Evolutionary conservation across 2,888 invertebrate species (phyloP), one percentile per base, ranked within the genome.

Genomic region (Lissocephala sabroskyi): DNA sequence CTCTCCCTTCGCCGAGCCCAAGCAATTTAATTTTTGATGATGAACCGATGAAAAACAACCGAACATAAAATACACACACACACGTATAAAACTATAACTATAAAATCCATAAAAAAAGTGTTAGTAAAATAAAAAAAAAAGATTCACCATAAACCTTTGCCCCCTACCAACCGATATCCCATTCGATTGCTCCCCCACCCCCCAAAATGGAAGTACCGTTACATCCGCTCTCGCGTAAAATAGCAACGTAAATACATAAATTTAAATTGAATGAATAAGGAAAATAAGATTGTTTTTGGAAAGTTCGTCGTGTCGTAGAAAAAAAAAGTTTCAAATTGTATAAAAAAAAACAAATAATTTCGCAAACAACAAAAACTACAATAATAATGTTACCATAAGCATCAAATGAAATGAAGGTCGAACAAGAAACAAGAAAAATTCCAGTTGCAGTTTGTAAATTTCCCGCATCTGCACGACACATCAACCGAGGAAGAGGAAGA

Each of bases 381-480:
- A n/a, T n/a, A n/a, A n/a, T n/a, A n/a, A n/a, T n/a, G n/a, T n/a
- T n/a, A n/a, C n/a, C n/a, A n/a, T n/a, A n/a, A n/a, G n/a, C n/a
- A n/a, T n/a, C 45, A 41, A 51, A 51, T 13, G 30, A 49, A 61
- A 50, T 59, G 43, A 68, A 52, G 30, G 10, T 39, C 13, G 23
- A 41, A 41, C 17, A 13, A 41, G 29, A 19, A 39, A 42, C 16
- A 23, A 29, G 14, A 29, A 16, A 59, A 56, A 76, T 76, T 73
- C 74, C 71, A 76, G 70, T 65, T 71, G 76, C 76, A 76, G 73
- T 67, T n/a, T 75, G 71, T n/a, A n/a, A n/a, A n/a, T n/a, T n/a
- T n/a, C n/a, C n/a, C n/a, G n/a, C 61, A 75, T 10, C 19, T 37
- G 67, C 67, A 75, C 65, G 70, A 62, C 59, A 65, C 49, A n/a